phyloP scores from a whole-genome alignment of 2,797 vertebrate species.

The Sylvia borin region DNA sequence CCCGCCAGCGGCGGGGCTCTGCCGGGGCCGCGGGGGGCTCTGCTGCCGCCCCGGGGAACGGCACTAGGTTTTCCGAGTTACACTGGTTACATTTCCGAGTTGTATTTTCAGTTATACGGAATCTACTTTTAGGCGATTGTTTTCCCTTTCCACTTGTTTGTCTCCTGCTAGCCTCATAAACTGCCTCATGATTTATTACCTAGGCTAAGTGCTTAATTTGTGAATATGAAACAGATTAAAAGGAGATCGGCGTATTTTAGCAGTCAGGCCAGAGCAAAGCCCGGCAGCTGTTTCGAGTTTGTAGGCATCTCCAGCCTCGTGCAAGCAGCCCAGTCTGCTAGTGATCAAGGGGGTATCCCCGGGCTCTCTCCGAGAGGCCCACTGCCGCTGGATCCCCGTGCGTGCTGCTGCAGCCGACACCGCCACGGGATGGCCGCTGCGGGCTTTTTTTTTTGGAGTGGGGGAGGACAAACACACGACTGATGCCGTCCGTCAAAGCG shows the following conservation, averaged over 20 bases:
- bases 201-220: conserved; percentile 84
- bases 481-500: background rate
- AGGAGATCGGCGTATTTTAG: conserved; percentile 81
- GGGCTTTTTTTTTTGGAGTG: too few relatives aligned
- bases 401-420: background rate
- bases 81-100: background rate
- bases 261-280: conserved; percentile 78
- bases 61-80: conserved; percentile 11
- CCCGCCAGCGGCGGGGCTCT: background rate
- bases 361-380: conserved; percentile 25
- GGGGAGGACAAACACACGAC: background rate
- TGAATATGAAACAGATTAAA: conserved; percentile 85
- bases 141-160: conserved; percentile 79
- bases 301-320: conserved; percentile 74
- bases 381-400: background rate
- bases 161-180: conserved; percentile 81
- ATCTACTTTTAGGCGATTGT: conserved; percentile 70
- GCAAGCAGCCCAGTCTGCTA: conserved; percentile 67
- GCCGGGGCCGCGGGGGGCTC: background rate
- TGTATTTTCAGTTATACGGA: conserved; percentile 16
- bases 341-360: conserved; percentile 44
- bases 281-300: conserved; percentile 83
- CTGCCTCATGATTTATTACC: conserved; percentile 82
- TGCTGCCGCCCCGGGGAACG: background rate
- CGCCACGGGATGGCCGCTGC: background rate